Evolutionary conservation across 2,888 invertebrate genomes (phyloP).

Genomic region (Ichneumoninae sp.): DNA sequence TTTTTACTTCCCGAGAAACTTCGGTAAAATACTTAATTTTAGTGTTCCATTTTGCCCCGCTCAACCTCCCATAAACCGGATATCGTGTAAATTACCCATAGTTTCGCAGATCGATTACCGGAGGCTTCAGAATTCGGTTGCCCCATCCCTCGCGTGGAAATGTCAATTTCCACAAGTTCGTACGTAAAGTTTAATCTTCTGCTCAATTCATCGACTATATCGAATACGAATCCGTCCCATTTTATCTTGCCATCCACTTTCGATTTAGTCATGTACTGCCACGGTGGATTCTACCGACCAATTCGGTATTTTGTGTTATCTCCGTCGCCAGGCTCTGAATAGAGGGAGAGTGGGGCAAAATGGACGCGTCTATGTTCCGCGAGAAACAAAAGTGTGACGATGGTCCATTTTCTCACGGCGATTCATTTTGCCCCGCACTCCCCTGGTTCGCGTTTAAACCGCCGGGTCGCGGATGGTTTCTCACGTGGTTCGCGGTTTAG

Average conservation of each 20-base stretch:
- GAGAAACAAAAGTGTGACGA: no score
- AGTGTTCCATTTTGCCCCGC: neutral
- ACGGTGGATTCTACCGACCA: slow-evolving; percentile 92
- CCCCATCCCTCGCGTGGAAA: neutral
- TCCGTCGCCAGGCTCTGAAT: neutral
- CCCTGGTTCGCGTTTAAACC: neutral
- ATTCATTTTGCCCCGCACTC: neutral
- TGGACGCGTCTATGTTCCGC: no score
- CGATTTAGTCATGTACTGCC: slow-evolving; percentile 89
- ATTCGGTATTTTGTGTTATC: slow-evolving; percentile 13
- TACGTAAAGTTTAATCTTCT: slow-evolving; percentile 93
- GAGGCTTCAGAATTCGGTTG: neutral
- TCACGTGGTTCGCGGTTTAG: neutral
- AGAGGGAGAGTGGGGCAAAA: neutral
- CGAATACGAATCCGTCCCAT: slow-evolving; percentile 91
- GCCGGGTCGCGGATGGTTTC: neutral
- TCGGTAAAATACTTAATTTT: no score
- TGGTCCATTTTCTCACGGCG: no score
- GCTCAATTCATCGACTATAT: slow-evolving; percentile 91
- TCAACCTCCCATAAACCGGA: neutral
- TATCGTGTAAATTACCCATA: neutral
- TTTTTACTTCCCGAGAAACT: no score
- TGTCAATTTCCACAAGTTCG: slow-evolving; percentile 76
- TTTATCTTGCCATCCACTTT: slow-evolving; percentile 86
- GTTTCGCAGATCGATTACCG: slow-evolving; percentile 4